Percentiles rank a stretch among this genome's conserved stretches.
Evolutionary conservation across 92 coral and sea anemone genomes (phyloP).

Genomic region (Epizoanthus stellaris): DNA sequence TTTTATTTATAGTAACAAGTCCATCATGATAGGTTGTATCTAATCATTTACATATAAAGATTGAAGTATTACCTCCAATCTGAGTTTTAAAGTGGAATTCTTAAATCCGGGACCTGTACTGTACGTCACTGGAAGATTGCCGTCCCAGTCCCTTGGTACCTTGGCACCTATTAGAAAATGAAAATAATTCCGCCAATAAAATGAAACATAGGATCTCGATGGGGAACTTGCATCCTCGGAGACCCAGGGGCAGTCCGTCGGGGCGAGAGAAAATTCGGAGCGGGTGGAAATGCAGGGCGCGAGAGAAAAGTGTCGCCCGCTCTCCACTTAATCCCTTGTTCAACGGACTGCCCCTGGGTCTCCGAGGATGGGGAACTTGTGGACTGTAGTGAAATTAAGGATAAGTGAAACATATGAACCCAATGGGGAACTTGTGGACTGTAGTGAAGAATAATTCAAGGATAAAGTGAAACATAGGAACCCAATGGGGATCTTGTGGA

Average conservation of each 20-base stretch:
- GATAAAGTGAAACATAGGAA: too few relatives aligned
- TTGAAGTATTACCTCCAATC: conserved; percentile 60
- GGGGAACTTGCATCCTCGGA: background rate
- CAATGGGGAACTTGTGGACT: background rate
- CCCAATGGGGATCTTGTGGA: background rate
- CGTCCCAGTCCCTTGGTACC: conserved; percentile 81
- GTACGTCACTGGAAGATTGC: conserved; percentile 69
- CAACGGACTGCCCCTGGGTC: too few relatives aligned
- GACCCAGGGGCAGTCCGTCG: background rate
- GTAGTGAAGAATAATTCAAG: too few relatives aligned
- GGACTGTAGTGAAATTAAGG: background rate
- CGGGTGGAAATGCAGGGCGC: too few relatives aligned
- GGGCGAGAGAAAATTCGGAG: too few relatives aligned
- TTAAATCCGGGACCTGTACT: conserved; percentile 86
- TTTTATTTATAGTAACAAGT: too few relatives aligned
- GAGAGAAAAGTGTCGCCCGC: too few relatives aligned
- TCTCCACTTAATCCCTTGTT: too few relatives aligned
- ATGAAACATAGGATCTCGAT: background rate
- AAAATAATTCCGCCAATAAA: background rate
- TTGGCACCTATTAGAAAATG: conserved; percentile 58
- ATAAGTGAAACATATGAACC: background rate
- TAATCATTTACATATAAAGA: conserved; percentile 9
- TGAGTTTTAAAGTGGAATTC: conserved; percentile 54
- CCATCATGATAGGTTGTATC: background rate
- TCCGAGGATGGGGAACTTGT: background rate